Evolutionary conservation across 2,113 vertebrate species (phyloP).

Genomic region (Gasterosteus aculeatus): DNA sequence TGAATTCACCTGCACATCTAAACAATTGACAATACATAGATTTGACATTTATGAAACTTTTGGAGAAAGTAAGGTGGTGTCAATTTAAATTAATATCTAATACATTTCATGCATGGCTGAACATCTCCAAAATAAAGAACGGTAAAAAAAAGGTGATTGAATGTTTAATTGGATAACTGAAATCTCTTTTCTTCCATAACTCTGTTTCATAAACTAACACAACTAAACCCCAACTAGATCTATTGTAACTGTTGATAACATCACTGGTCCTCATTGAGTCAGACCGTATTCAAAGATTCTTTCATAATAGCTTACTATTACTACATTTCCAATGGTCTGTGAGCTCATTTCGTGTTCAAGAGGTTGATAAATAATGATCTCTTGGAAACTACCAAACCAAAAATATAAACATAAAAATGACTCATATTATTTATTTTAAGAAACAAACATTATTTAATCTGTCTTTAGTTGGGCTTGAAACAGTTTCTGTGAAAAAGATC

Average conservation of each 20-base stretch:
- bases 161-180: not conserved
- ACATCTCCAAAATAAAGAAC: not conserved
- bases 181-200: not conserved
- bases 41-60: not conserved
- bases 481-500: not conserved
- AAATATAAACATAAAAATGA: not conserved
- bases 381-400: not conserved
- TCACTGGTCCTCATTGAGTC: slow-evolving; percentile 9
- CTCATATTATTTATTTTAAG: not conserved
- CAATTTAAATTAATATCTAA: not conserved
- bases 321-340: not conserved
- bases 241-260: not conserved
- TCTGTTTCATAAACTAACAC: not conserved
- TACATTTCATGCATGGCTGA: not conserved
- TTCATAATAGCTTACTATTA: slow-evolving; percentile 1
- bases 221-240: not conserved
- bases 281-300: not conserved
- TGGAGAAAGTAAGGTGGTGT: not conserved
- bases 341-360: slow-evolving; percentile 3
- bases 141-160: not conserved
- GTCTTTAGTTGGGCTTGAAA: not conserved
- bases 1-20: not conserved
- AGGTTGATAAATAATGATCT: slow-evolving; percentile 15
- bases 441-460: not conserved
- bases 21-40: not conserved